Percentiles rank a stretch among this genome's conserved stretches.
Evolutionary conservation across 35 echinoderm and acorn worm genomes (phyloP).

Genomic region (Strongylocentrotus purpuratus): DNA sequence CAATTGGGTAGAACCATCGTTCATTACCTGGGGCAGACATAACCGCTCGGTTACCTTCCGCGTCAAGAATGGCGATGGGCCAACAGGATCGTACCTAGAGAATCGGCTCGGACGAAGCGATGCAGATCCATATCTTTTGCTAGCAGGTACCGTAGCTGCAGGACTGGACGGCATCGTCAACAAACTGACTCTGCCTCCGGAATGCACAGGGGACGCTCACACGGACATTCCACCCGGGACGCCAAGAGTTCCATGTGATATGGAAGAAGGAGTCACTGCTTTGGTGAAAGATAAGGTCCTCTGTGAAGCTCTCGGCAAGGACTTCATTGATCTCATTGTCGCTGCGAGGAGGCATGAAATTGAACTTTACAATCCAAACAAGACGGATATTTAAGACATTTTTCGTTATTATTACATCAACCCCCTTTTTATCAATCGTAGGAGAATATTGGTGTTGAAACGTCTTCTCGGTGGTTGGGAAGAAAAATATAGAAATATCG

Average conservation of each 20-base stretch:
- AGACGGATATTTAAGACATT: too few relatives aligned
- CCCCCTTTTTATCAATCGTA: too few relatives aligned
- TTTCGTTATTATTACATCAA: too few relatives aligned
- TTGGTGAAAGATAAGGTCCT: conserved; percentile 49
- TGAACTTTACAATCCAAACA: neutral
- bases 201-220: neutral
- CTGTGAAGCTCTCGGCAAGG: conserved; percentile 37
- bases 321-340: conserved; percentile 48
- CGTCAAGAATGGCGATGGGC: conserved; percentile 18
- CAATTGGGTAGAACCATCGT: conserved; percentile 16
- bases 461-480: too few relatives aligned
- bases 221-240: neutral
- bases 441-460: too few relatives aligned
- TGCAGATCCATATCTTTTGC: conserved; percentile 56
- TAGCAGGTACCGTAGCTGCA: conserved; percentile 62
- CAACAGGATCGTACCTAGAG: conserved; percentile 49
- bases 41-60: conserved; percentile 51
- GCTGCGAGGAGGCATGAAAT: conserved; percentile 42
- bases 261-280: conserved; percentile 30
- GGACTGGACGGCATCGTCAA: conserved; percentile 59
- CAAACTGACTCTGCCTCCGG: conserved; percentile 37
- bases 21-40: conserved; percentile 46
- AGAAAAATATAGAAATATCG: too few relatives aligned
- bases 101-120: conserved; percentile 48
- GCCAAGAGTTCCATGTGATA: conserved; percentile 10